A percentile compares a stretch with the other conserved stretches of the same genome.
phyloP scores from a whole-genome alignment of 2,113 vertebrate genomes.

The Microcebus tavaratra region DNA sequence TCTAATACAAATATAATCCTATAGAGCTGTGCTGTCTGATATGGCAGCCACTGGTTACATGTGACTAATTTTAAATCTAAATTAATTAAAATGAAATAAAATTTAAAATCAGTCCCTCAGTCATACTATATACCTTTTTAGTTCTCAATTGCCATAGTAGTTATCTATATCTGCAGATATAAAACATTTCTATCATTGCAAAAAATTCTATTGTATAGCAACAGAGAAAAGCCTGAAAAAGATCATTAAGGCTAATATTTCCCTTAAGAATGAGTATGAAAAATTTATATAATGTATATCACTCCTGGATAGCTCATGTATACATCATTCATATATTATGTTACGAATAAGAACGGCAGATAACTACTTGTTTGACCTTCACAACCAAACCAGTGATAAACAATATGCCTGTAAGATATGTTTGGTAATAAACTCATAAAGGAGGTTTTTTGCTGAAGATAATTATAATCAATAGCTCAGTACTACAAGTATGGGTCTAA shows the following conservation, averaged over 20 bases:
- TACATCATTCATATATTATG: background rate
- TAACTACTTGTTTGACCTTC: background rate
- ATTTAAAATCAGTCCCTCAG: background rate
- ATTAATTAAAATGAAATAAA: conserved; percentile 28
- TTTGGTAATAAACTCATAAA: background rate
- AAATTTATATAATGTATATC: background rate
- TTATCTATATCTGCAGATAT: background rate
- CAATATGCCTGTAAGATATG: conserved; percentile 9
- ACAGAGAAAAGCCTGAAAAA: background rate
- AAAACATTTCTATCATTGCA: background rate
- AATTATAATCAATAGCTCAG: background rate
- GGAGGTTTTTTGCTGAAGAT: background rate
- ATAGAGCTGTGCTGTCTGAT: background rate
- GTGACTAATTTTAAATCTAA: background rate
- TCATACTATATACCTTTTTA: background rate
- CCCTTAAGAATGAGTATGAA: background rate
- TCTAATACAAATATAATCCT: background rate
- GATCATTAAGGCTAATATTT: background rate
- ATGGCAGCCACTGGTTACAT: background rate
- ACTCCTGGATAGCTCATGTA: background rate
- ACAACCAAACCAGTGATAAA: background rate
- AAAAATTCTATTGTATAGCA: background rate
- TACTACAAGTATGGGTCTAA: background rate
- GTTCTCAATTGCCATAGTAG: background rate
- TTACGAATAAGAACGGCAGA: background rate